These are phyloP conservation scores for Globodera rostochiensis DNA, from an alignment of 1,140 invertebrate species.

Conservation along the genomic window DNA sequence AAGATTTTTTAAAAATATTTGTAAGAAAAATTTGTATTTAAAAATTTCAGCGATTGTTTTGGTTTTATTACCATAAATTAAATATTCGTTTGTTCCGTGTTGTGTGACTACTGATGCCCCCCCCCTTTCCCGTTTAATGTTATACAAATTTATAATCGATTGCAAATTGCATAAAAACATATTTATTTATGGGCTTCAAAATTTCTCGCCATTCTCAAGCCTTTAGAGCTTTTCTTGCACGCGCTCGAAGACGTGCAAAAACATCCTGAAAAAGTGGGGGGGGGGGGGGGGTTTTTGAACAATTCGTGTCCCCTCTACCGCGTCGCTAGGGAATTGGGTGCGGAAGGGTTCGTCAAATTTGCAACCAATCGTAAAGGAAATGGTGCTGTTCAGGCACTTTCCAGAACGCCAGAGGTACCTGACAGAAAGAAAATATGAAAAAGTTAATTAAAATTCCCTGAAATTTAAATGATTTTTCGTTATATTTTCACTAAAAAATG, in stretches of 20 bases:
- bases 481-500: too few species aligned
- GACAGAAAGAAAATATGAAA: not conserved
- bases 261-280: constrained; percentile 47
- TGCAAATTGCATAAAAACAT: too few species aligned
- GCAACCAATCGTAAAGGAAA: constrained; percentile 61
- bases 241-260: constrained; percentile 56
- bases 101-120: too few species aligned
- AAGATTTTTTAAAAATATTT: too few species aligned
- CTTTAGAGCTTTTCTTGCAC: not conserved
- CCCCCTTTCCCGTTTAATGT: too few species aligned
- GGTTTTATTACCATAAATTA: too few species aligned
- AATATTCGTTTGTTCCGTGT: too few species aligned
- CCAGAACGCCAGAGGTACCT: constrained; percentile 61
- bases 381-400: constrained; percentile 62
- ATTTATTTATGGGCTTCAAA: too few species aligned
- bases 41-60: too few species aligned
- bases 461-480: not conserved
- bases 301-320: not conserved
- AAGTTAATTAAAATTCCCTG: not conserved
- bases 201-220: too few species aligned
- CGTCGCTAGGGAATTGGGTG: constrained; percentile 62
- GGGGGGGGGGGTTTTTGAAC: not conserved
- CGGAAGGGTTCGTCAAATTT: constrained; percentile 66
- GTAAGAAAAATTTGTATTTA: too few species aligned
- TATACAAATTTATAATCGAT: too few species aligned